Percentiles rank a stretch among this genome's conserved stretches.
Conservation (phyloP, 2,888 invertebrate species). For the Zeuzera pyrina region DNA sequence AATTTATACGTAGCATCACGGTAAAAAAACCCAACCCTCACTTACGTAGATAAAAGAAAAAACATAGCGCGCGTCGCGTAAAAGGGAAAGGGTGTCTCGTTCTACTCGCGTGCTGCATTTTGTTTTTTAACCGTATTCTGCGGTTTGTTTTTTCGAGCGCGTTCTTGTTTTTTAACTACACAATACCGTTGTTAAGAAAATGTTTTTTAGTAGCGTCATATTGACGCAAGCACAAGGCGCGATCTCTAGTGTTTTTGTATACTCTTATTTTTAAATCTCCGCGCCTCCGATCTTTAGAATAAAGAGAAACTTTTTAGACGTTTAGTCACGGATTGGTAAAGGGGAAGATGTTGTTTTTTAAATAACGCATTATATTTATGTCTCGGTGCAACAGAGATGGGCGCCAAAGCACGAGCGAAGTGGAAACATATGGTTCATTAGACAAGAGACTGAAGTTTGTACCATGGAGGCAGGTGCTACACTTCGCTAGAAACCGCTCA, state of each 20-base stretch:
- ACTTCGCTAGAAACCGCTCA: constrained; percentile 1
- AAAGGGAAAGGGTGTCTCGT: constrained; percentile 70
- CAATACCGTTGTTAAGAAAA: constrained; percentile 63
- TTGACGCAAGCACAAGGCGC: constrained; percentile 57
- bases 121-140: constrained; percentile 66
- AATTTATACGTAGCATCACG: constrained; percentile 67
- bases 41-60: constrained; percentile 55
- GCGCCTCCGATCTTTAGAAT: constrained; percentile 49
- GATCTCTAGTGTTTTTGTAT: constrained; percentile 50
- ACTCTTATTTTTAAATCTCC: constrained; percentile 62
- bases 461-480: constrained; percentile 17
- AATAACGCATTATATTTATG: constrained; percentile 37
- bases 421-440: constrained; percentile 58
- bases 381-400: constrained; percentile 29
- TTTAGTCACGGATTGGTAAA: constrained; percentile 61
- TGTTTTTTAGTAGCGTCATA: constrained; percentile 67
- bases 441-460: constrained; percentile 36
- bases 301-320: constrained; percentile 46
- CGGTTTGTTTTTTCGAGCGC: constrained; percentile 69
- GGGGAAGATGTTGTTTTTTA: constrained; percentile 47
- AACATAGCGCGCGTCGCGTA: constrained; percentile 67
- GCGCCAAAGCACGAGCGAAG: constrained; percentile 39
- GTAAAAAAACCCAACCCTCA: constrained; percentile 65
- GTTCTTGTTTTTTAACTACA: constrained; percentile 70
- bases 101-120: constrained; percentile 65